Percentiles rank a stretch among this genome's conserved stretches.
Conservation (phyloP, 2,888 invertebrate genomes). For the Lithophane leautieri region DNA sequence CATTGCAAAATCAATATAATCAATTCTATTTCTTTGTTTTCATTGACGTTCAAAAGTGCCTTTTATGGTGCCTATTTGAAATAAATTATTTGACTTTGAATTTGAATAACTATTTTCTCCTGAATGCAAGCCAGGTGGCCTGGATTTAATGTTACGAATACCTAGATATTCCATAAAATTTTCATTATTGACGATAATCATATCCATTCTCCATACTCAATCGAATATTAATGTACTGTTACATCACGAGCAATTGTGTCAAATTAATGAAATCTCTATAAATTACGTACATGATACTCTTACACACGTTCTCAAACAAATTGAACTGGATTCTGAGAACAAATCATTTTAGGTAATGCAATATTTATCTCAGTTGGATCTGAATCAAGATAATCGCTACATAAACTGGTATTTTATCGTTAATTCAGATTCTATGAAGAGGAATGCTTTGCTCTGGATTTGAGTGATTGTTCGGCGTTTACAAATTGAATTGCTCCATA, state of each 20-base stretch:
- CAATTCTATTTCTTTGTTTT: too few species aligned
- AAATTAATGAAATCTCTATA: slow-evolving; percentile 18
- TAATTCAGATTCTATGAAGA: slow-evolving; percentile 35
- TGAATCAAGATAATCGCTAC: slow-evolving; percentile 42
- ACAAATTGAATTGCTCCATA: slow-evolving; percentile 10
- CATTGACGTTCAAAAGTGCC: too few species aligned
- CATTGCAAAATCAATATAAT: neutral
- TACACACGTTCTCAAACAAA: slow-evolving; percentile 27
- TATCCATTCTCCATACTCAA: slow-evolving; percentile 17
- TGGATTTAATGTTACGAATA: neutral
- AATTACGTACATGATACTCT: neutral
- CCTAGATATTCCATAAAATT: neutral
- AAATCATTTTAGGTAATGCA: slow-evolving; percentile 20
- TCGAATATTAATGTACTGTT: slow-evolving; percentile 26
- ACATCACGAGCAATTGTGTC: neutral
- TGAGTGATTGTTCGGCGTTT: slow-evolving; percentile 46
- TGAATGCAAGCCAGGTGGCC: neutral
- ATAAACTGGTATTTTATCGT: slow-evolving; percentile 42
- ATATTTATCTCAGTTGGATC: slow-evolving; percentile 34
- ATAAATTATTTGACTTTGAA: too few species aligned
- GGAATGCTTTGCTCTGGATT: slow-evolving; percentile 29
- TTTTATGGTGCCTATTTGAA: too few species aligned
- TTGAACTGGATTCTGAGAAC: slow-evolving; percentile 30
- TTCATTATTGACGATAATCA: neutral
- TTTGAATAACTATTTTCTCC: neutral